A percentile compares a stretch with the other conserved stretches of the same genome.
Evolutionary conservation across 2,113 vertebrate genomes (phyloP).

Genomic region (Bubo blakistoni): DNA sequence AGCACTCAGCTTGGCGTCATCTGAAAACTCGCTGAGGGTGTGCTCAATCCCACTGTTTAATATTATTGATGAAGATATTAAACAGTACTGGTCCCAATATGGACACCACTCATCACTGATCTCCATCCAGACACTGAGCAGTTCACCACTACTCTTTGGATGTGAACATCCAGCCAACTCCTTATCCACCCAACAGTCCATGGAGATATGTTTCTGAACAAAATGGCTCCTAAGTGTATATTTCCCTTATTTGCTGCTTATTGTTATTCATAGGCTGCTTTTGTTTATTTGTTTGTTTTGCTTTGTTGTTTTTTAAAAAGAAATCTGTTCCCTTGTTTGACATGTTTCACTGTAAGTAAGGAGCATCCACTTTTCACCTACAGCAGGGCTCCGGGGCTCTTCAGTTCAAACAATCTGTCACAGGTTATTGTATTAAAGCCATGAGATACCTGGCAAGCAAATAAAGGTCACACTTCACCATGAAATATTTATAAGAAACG

Average conservation of each 20-base stretch:
- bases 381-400: conserved; percentile 32
- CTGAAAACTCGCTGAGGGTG: not conserved
- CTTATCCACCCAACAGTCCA: not conserved
- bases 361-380: conserved; percentile 39
- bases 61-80: not conserved
- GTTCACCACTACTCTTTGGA: not conserved
- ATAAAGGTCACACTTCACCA: conserved; percentile 39
- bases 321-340: not conserved
- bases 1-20: not conserved
- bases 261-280: not conserved
- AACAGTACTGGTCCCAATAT: not conserved
- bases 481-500: conserved; percentile 16
- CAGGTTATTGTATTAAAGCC: conserved; percentile 26
- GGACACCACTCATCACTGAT: not conserved
- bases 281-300: not conserved
- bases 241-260: not conserved
- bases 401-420: conserved; percentile 49
- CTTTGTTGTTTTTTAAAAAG: not conserved
- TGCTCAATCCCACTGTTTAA: not conserved
- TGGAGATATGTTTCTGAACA: fast-evolving
- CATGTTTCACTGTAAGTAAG: conserved; percentile 1
- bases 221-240: not conserved
- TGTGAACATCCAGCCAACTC: not conserved
- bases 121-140: not conserved
- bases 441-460: conserved; percentile 8